A percentile compares a stretch with the other conserved stretches of the same genome.
Conservation (phyloP, 2,113 vertebrate genomes). For the Heloderma charlesbogerti region DNA sequence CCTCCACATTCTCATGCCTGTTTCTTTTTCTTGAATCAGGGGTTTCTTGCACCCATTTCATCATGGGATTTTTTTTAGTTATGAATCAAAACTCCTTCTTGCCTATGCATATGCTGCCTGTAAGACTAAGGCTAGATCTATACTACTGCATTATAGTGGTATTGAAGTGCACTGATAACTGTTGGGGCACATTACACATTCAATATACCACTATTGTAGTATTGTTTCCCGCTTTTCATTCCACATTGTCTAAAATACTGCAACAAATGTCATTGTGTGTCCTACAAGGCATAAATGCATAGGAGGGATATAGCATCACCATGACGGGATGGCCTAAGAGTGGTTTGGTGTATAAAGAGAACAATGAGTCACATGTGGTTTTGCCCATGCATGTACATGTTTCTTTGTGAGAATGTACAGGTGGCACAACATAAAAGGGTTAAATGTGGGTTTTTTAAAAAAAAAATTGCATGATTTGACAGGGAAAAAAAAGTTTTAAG, state of each 20-base stretch:
- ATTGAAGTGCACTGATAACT: too few relatives aligned
- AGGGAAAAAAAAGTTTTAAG: not conserved
- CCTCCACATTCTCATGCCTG: not conserved
- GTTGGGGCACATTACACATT: too few relatives aligned
- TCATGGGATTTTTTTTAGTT: not conserved
- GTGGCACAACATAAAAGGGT: not conserved
- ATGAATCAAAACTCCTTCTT: not conserved
- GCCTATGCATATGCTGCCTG: not conserved
- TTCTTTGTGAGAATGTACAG: not conserved
- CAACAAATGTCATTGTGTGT: too few relatives aligned
- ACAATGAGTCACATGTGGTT: not conserved
- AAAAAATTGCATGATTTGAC: not conserved
- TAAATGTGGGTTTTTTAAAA: too few relatives aligned
- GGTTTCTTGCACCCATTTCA: not conserved
- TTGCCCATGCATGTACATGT: not conserved
- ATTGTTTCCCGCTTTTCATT: too few relatives aligned
- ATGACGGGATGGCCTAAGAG: too few relatives aligned
- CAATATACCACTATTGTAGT: too few relatives aligned
- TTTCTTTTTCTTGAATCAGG: not conserved
- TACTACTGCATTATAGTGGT: too few relatives aligned
- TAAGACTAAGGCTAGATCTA: too few relatives aligned
- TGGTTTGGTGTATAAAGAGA: not conserved
- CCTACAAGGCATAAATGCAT: too few relatives aligned
- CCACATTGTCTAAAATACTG: too few relatives aligned
- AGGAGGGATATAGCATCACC: too few relatives aligned